Base-by-base conservation (phyloP, 2,888 invertebrate species). In the Elmis aenea region DNA sequence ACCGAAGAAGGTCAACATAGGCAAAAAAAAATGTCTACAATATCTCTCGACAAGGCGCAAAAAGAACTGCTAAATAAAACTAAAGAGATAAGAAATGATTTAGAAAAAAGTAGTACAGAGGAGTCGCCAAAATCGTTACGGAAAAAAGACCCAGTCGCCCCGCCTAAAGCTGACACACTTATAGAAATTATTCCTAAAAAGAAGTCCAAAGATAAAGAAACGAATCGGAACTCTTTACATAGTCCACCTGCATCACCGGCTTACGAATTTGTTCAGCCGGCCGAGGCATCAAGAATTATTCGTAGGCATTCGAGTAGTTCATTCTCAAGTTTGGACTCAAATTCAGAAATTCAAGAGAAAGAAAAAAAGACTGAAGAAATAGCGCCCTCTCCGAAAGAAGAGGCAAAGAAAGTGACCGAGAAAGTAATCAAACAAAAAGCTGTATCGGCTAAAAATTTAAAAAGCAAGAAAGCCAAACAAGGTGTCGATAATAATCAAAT, bases 281-380 rank as follows among this genome's bases (percentile, higher is more conserved):
- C 83, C 1, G 87, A 87, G 59, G 83, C 81, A 33, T 86, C 89
- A 1, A 77, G 86, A 55, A 87, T 90, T 37, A 82, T 89, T 53
- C 73, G 88, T 21, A 73, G 89, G 10, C 85, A 89, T 56, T 89
- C 89, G 2, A 88, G 87, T 26, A 87, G 86, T 61, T 86, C 86
- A 1, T 85, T 84, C 59, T 85, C 85, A 0, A 66, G 66, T 42
- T 51, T 42, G 24, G 60, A 57, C 13, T 61, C 55, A 32, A 69
- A 47, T 68, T 71, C 54, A 69, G 72, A 63, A 70, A 72, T 37
- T 74, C 74, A 48, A 67, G 75, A 41, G 71, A 74, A 44, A n/a
- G 62, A 26, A 24, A 24, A 62, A 57, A 26, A 50, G 54, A 30
- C 55, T 51, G 38, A 37, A 15, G 30, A 30, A 32, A 26, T 5